Evolutionary conservation across 2,888 invertebrate genomes (phyloP), one percentile per base, ranked within the genome.

Genomic region (Oegoconia quadripuncta): DNA sequence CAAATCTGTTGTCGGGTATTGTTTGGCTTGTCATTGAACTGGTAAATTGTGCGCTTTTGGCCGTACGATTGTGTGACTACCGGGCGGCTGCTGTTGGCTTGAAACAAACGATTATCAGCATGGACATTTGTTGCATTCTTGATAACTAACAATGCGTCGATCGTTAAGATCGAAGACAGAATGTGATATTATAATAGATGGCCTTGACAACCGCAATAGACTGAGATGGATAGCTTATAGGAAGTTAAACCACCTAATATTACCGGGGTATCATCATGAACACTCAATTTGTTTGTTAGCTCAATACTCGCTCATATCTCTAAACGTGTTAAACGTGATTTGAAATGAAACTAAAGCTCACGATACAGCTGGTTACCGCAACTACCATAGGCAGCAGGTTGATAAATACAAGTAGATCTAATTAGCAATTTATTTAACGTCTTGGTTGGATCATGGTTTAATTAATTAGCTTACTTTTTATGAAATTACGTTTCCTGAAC

Each of bases 21-120:
- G 80, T 80, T 74, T 70, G 60, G 59, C 40, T 63, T 74, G 78
- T 77, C 74, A 75, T 70, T 78, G 77, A 74, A 74, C 66, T 64
- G 64, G 52, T 30, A 64, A 70, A 73, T 69, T 64, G 68, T 55
- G 58, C 22, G 47, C 57, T 63, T 60, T 65, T 68, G 65, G 58
- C 56, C 49, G 46, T 47, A 47, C 44, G 52, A 62, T 66, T 59
- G 59, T 56, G 27, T 54, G 57, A 59, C 60, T 59, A 59, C 59
- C 53, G 48, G 62, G 8, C 14, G 27, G 34, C 7, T 20, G 3
- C 16, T n/a, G n/a, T 17, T 30, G 29, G 29, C 16, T 17, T 12
- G 15, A 9, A 27, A 35, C 35, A 35, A 41, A 32, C 36, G 23
- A 36, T 41, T 32, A 23, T 13, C 36, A 13, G 31, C 26, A 15